phyloP scores from a whole-genome alignment of 2,113 vertebrate species.

The Pelodiscus sinensis region DNA sequence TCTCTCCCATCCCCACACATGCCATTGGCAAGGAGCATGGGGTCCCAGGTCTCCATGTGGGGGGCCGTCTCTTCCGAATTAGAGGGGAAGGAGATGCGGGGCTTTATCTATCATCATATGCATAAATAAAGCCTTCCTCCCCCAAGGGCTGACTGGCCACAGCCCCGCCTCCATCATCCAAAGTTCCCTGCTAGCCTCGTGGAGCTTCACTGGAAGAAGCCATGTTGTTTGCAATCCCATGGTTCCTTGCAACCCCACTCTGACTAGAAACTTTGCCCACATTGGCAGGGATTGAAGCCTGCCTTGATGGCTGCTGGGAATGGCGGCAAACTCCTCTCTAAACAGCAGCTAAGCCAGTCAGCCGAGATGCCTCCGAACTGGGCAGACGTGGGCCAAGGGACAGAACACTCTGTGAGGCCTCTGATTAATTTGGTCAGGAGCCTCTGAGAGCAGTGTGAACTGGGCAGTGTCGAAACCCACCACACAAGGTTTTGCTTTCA shows the following conservation, averaged over 20 bases:
- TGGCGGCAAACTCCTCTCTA: not conserved
- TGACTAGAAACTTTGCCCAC: not conserved
- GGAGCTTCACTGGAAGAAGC: not conserved
- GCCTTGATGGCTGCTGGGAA: not conserved
- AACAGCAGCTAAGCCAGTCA: not conserved
- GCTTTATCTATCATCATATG: not conserved
- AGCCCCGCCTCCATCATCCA: not conserved
- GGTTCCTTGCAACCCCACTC: not conserved
- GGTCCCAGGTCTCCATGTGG: not conserved
- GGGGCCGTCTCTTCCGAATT: not conserved
- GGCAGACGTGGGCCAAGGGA: not conserved
- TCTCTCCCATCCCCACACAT: not conserved
- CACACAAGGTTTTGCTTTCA: not conserved
- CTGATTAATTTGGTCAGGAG: not conserved
- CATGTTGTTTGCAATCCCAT: not conserved
- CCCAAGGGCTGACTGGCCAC: not conserved
- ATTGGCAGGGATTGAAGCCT: not conserved
- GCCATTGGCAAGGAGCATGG: not conserved
- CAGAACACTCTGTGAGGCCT: not conserved
- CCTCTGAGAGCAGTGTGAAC: not conserved
- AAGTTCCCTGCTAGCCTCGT: not conserved
- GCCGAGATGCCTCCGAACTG: not conserved
- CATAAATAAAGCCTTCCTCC: not conserved
- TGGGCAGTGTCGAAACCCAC: not conserved
- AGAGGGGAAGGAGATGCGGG: not conserved